Evolutionary conservation across 2,888 invertebrate genomes (phyloP), one percentile per base, ranked within the genome.

Genomic region (Caenorhabditis japonica): DNA sequence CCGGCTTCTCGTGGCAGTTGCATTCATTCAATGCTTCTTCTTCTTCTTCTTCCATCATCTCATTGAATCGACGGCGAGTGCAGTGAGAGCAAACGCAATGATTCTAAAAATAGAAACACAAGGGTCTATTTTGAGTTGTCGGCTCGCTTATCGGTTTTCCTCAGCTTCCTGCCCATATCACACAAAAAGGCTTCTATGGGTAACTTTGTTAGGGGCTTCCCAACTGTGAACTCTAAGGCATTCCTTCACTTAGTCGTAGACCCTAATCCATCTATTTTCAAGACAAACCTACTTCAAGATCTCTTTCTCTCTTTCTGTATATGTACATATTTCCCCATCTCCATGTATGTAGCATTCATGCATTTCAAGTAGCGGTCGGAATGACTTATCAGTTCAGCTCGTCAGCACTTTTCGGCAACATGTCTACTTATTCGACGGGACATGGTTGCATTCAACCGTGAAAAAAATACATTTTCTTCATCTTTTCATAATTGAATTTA

Each of bases 11-110:
- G 33, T 21, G n/a, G 43, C 19, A 5, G 43, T 25, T 43, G 36
- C 52, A 38, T n/a, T 30, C 13, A 41, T n/a, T n/a, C n/a, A n/a
- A n/a, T n/a, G n/a, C n/a, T n/a, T n/a, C n/a, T n/a, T n/a, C n/a
- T n/a, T n/a, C n/a, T n/a, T n/a, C n/a, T n/a, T n/a, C n/a, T 46
- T 55, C 46, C 53, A 55, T 56, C 55, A 49, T 64, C 53, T 49
- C 49, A 64, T 55, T 34, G 64, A 64, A 55, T 39, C 52, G 53
- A 36, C 46, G 53, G 12, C 25, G 33, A 49, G 43, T 25, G 36
- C n/a, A 55, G 52, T 62, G 62, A 25, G 43, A 25, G 23, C 23
- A 21, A 13, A 23, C 38, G 44, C 21, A 39, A 39, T 30, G 47
- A 33, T n/a, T n/a, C 46, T 64, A 64, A 64, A 64, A 64, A 64